A percentile compares a stretch with the other conserved stretches of the same genome.
These are phyloP conservation scores for Trichacis sp. DNA, from an alignment of 2,888 invertebrate genomes.

Conservation along the genomic window DNA sequence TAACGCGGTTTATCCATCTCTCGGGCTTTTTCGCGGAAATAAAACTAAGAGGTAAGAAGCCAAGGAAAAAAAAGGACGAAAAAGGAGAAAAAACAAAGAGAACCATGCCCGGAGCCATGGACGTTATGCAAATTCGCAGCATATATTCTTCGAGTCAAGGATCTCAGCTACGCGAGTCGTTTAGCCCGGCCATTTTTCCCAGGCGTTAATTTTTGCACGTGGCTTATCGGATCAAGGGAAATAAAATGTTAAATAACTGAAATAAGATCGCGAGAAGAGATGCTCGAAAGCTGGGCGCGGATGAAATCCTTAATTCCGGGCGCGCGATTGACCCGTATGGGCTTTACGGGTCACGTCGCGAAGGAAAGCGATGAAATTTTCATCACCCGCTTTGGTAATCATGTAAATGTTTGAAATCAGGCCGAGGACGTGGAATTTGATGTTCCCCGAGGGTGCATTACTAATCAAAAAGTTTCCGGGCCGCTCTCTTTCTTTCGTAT, in stretches of 20 bases:
- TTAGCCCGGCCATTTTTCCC: conserved; percentile 29
- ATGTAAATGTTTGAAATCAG: conserved; percentile 2
- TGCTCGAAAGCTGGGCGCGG: neutral
- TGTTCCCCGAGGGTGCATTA: conserved; percentile 32
- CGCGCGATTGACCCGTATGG: neutral
- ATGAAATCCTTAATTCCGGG: too few relatives aligned
- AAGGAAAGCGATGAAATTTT: neutral
- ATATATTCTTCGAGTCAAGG: conserved; percentile 39
- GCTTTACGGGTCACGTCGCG: neutral
- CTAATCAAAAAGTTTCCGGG: conserved; percentile 34
- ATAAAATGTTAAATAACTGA: conserved; percentile 36
- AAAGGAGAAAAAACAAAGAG: conserved; percentile 29
- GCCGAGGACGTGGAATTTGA: conserved; percentile 25
- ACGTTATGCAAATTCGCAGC: conserved; percentile 43
- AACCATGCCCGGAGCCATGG: conserved; percentile 27
- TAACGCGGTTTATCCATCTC: conserved; percentile 41
- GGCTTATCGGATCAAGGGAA: conserved; percentile 37
- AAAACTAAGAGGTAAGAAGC: conserved; percentile 17
- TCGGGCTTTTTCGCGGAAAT: conserved; percentile 6
- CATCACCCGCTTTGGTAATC: neutral
- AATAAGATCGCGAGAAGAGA: conserved; percentile 17
- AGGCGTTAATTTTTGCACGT: conserved; percentile 37
- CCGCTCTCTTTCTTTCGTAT: conserved; percentile 35
- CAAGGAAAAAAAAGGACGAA: conserved; percentile 5
- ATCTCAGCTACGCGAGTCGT: conserved; percentile 35